Evolutionary conservation across 1,140 invertebrate species (phyloP).

Genomic region (Trinorchestia longiramus): DNA sequence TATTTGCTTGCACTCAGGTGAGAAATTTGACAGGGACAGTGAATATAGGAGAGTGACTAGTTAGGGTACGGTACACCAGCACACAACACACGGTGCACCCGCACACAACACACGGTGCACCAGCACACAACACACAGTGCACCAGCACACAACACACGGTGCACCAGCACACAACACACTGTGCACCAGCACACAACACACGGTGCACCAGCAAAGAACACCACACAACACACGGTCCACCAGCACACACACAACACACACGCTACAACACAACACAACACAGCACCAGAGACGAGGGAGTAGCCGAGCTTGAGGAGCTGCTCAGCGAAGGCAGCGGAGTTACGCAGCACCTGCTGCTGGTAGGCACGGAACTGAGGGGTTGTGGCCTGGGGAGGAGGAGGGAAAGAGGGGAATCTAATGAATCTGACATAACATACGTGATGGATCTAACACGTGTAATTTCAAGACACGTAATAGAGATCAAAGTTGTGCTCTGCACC

Average conservation of each 20-base stretch:
- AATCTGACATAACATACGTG: neutral
- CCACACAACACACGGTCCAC: neutral
- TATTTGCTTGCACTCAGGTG: no score
- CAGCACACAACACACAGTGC: no score
- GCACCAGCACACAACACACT: neutral
- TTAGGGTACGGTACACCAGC: no score
- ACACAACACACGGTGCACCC: no score
- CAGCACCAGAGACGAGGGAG: slow-evolving; percentile 78
- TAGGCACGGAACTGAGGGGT: slow-evolving; percentile 74
- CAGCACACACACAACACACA: no score
- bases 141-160: no score
- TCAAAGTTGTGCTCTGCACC: no score
- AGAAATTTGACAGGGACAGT: no score
- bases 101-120: no score
- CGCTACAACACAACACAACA: neutral
- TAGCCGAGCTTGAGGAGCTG: slow-evolving; percentile 79
- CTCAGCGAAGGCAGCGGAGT: slow-evolving; percentile 79
- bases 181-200: neutral
- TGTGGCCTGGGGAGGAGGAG: slow-evolving; percentile 70
- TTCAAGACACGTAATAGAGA: no score
- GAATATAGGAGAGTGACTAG: no score
- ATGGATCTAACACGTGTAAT: no score
- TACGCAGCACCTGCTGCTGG: slow-evolving; percentile 70
- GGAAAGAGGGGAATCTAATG: neutral
- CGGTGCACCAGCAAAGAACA: neutral